Evolutionary conservation across 2,888 invertebrate species (phyloP), one percentile per base, ranked within the genome.

Genomic region (Coleophora flavipennella): DNA sequence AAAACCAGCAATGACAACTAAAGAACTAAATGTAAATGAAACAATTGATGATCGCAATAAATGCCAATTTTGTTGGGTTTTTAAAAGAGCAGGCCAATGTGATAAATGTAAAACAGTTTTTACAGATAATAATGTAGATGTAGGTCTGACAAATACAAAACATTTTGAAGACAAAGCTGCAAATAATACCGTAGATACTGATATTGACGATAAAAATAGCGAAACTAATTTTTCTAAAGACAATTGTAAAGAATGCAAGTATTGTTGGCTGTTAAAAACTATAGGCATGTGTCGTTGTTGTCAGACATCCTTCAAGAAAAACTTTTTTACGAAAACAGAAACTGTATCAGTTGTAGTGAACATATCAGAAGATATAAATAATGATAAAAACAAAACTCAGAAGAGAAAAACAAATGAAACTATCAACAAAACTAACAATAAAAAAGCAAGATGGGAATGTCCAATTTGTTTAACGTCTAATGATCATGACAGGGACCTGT

Each of bases 41-140:
- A 34, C 31, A n/a, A 1, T 3, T 33, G 32, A 26, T 13, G 40
- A 39, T 39, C 1, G 28, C 13, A 33, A 28, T 8, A 8, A 32
- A 45, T 72, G 74, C 39, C 55, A 60, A 33, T 45, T 44, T 40
- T 74, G 73, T 38, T 73, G 71, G 65, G 20, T 73, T 13, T 73
- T 72, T 29, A 44, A 44, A 36, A 42, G 55, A 41, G 34, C 49
- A 8, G 40, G 42, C 0, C 59, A 53, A 49, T 74, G 74, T 55
- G 46, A 59, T 35, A 33, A 45, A 38, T 77, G 75, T 44, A 58
- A 62, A 26, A 60, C 51, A 42, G 8, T 33, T 11, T 46, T 39
- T 20, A 31, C 36, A 20, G 39, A 45, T 34, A 27, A 34, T 35
- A 11, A 27, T 13, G 6, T 20, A 3, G 20, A 20, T n/a, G n/a